A percentile compares a stretch with the other conserved stretches of the same genome.
Evolutionary conservation across 2,113 vertebrate genomes (phyloP).

Genomic region (Clinocottus analis): DNA sequence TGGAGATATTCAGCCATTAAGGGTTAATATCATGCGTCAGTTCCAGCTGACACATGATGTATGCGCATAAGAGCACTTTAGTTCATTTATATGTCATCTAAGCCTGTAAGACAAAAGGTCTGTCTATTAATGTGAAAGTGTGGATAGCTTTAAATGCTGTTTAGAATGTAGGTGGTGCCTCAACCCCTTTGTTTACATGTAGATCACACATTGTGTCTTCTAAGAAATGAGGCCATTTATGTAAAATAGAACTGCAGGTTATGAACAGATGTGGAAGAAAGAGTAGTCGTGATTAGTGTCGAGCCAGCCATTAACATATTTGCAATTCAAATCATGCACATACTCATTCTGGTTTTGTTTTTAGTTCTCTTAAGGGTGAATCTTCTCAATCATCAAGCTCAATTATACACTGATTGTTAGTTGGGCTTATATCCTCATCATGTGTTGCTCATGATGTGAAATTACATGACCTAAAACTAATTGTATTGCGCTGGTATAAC

Average conservation of each 20-base stretch:
- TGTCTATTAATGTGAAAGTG: neutral
- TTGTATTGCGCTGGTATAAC: slow-evolving; percentile 14
- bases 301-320: slow-evolving; percentile 50
- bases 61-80: neutral
- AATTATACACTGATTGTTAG: slow-evolving; percentile 60
- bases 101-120: neutral
- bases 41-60: no score
- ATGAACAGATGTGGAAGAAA: slow-evolving; percentile 48
- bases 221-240: slow-evolving; percentile 24
- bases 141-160: neutral
- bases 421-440: slow-evolving; percentile 38
- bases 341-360: slow-evolving; percentile 37
- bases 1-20: neutral
- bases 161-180: neutral
- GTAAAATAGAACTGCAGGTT: slow-evolving; percentile 38
- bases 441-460: slow-evolving; percentile 21
- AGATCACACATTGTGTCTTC: neutral
- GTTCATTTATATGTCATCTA: neutral
- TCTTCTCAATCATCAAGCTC: slow-evolving; percentile 46
- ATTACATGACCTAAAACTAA: slow-evolving; percentile 39
- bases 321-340: slow-evolving; percentile 53
- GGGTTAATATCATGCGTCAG: slow-evolving; percentile 9
- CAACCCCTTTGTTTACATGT: slow-evolving; percentile 10
- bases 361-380: slow-evolving; percentile 50
- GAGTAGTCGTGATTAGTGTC: slow-evolving; percentile 38